These are phyloP conservation scores for Trisateles emortualis DNA, from an alignment of 2,888 invertebrate genomes.

Conservation along the genomic window DNA sequence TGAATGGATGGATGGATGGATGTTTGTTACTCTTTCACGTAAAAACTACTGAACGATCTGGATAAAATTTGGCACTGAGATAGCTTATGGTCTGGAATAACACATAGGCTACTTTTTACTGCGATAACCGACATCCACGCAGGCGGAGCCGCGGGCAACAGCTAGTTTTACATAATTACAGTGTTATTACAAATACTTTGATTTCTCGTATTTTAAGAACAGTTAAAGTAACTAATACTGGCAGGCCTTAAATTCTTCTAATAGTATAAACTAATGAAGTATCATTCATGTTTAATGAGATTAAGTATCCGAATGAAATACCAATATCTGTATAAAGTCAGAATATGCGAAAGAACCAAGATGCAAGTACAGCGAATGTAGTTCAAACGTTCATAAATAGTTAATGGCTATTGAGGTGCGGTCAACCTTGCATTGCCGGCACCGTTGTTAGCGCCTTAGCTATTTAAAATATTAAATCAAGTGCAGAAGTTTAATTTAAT, in stretches of 20 bases:
- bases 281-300: neutral
- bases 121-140: too few relatives aligned
- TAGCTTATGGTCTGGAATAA: too few relatives aligned
- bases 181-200: too few relatives aligned
- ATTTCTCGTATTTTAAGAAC: too few relatives aligned
- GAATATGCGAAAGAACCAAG: conserved; percentile 13
- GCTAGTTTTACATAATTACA: too few relatives aligned
- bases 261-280: neutral
- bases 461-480: conserved; percentile 38
- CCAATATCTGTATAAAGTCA: neutral
- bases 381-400: conserved; percentile 46
- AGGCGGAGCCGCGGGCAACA: too few relatives aligned
- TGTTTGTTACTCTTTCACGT: too few relatives aligned
- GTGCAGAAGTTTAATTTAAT: conserved; percentile 11
- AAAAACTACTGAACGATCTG: too few relatives aligned
- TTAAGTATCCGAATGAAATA: neutral
- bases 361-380: conserved; percentile 39
- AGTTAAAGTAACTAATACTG: too few relatives aligned
- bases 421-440: conserved; percentile 63
- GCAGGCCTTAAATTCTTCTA: neutral
- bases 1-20: too few relatives aligned
- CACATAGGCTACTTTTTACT: too few relatives aligned
- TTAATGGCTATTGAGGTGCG: conserved; percentile 64
- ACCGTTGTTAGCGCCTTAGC: conserved; percentile 29
- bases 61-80: too few relatives aligned